Conservation (phyloP, 2,888 invertebrate species). For the Pammene fasciana region DNA sequence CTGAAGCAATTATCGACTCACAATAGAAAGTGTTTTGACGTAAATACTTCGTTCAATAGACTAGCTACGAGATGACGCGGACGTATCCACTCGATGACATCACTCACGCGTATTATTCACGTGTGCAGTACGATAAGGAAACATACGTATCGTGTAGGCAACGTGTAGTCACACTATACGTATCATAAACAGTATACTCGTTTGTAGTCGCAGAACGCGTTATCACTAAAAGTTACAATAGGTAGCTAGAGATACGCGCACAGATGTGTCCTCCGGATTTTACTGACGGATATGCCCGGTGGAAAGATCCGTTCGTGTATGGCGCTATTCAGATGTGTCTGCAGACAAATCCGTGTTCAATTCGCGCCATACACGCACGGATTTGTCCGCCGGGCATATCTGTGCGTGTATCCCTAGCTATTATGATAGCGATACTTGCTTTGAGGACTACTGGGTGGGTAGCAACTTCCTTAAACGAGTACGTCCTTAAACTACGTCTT, state of each 20-base stretch:
- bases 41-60: background rate
- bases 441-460: background rate
- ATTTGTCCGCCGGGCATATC: too few species aligned
- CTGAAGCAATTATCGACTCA: background rate
- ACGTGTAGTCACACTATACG: constrained; percentile 10
- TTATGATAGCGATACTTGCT: background rate
- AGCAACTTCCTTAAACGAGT: too few species aligned
- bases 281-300: too few species aligned
- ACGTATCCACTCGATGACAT: constrained; percentile 10
- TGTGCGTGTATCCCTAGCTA: too few species aligned
- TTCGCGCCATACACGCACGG: too few species aligned
- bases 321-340: too few species aligned
- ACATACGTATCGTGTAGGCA: constrained; percentile 2
- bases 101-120: constrained; percentile 17
- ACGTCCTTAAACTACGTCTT: too few species aligned
- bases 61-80: constrained; percentile 11
- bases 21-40: constrained; percentile 19
- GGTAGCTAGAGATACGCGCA: too few species aligned
- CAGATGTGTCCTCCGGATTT: too few species aligned
- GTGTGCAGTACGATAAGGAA: constrained; percentile 20
- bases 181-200: constrained; percentile 1
- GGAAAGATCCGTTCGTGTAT: too few species aligned
- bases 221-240: background rate
- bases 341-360: too few species aligned
- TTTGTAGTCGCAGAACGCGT: background rate